These are phyloP conservation scores for Byasa hedistus DNA, from an alignment of 2,888 invertebrate species.

Conservation along the genomic window DNA sequence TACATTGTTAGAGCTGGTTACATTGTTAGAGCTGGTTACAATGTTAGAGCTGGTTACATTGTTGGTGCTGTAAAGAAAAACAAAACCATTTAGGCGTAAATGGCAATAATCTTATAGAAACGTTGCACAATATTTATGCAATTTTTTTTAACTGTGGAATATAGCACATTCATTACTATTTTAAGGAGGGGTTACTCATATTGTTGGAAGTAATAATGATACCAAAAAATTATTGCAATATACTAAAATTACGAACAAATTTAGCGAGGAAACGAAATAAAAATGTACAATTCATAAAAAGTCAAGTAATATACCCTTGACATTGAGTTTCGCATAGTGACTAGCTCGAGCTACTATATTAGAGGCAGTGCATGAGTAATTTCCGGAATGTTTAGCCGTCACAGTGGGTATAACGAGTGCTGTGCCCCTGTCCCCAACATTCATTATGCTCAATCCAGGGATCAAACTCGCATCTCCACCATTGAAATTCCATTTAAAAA, in stretches of 20 bases:
- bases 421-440: conserved; percentile 83
- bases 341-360: conserved; percentile 82
- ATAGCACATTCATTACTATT: not conserved
- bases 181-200: not conserved
- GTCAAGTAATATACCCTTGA: conserved; percentile 78
- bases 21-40: too few relatives aligned
- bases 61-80: not conserved
- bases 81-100: not conserved
- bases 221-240: not conserved
- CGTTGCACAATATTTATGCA: too few relatives aligned
- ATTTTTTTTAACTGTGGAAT: not conserved
- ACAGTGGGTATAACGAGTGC: conserved; percentile 85
- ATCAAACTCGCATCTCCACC: conserved; percentile 78
- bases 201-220: not conserved
- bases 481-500: conserved; percentile 87
- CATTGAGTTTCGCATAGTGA: conserved; percentile 81
- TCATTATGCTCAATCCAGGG: conserved; percentile 82
- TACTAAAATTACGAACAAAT: not conserved
- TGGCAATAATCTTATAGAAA: not conserved
- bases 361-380: conserved; percentile 83
- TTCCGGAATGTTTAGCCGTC: conserved; percentile 84
- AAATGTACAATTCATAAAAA: conserved; percentile 52
- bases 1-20: not conserved
- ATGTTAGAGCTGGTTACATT: not conserved
- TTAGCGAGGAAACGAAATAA: conserved; percentile 46